A percentile compares a stretch with the other conserved stretches of the same genome.
These are phyloP conservation scores for Proisotoma minuta DNA, from an alignment of 2,888 invertebrate species.

Conservation along the genomic window DNA sequence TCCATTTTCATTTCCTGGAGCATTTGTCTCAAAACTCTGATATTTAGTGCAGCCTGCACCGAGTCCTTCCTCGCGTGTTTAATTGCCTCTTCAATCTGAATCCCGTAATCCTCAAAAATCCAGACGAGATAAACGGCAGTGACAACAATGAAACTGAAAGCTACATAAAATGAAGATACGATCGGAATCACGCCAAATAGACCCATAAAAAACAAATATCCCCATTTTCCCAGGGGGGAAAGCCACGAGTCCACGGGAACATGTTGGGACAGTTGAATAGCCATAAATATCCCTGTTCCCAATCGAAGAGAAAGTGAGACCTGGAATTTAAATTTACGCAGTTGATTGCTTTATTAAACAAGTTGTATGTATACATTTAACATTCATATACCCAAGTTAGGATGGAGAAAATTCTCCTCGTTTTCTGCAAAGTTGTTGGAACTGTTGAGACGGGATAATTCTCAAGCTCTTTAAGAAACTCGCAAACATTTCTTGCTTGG, in stretches of 20 bases:
- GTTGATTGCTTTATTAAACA: too few relatives aligned
- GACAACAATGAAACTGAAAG: conserved; percentile 35
- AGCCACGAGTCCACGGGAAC: conserved; percentile 31
- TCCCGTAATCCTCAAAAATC: conserved; percentile 37
- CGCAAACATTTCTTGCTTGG: conserved; percentile 29
- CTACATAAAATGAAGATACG: conserved; percentile 33
- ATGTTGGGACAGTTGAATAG: conserved; percentile 25
- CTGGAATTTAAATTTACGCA: too few relatives aligned
- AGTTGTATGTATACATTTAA: too few relatives aligned
- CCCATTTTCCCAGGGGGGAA: conserved; percentile 26
- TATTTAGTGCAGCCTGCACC: conserved; percentile 8
- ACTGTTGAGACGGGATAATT: conserved; percentile 34
- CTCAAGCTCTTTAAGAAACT: conserved; percentile 31
- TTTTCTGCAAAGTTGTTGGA: conserved; percentile 37
- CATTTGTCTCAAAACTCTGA: conserved; percentile 18
- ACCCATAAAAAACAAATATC: conserved; percentile 34
- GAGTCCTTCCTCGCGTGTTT: conserved; percentile 27
- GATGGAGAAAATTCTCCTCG: conserved; percentile 29
- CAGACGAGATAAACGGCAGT: conserved; percentile 33
- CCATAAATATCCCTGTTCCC: conserved; percentile 33
- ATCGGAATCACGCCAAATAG: conserved; percentile 30
- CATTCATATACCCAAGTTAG: conserved; percentile 36
- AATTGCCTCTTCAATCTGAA: conserved; percentile 36
- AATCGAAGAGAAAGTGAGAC: conserved; percentile 29
- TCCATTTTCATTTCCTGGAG: conserved; percentile 28